Percentiles rank a stretch among this genome's conserved stretches.
phyloP scores from a whole-genome alignment of 2,113 vertebrate genomes.

The Gobiocypris rarus region DNA sequence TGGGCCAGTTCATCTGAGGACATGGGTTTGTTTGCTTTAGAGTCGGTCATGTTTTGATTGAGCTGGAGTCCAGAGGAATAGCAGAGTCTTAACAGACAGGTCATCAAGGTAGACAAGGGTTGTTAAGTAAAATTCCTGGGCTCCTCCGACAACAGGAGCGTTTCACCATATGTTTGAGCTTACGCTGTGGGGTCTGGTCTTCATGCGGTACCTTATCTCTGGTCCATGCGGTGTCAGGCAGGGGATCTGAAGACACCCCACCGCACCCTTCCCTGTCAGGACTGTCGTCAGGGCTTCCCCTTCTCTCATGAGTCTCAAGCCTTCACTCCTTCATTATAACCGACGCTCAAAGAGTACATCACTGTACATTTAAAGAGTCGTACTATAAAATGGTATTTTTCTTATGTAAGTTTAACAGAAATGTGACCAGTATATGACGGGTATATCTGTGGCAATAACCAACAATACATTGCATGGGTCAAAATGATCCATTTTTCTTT shows the following conservation, averaged over 20 bases:
- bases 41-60: slow-evolving; percentile 23
- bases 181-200: slow-evolving; percentile 69
- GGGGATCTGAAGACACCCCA: slow-evolving; percentile 55
- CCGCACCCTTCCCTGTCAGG: not conserved
- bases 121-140: slow-evolving; percentile 55
- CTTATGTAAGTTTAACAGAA: too few relatives aligned
- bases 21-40: not conserved
- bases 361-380: not conserved
- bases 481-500: too few relatives aligned
- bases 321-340: not conserved
- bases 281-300: not conserved
- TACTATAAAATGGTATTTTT: not conserved
- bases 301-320: not conserved
- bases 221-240: slow-evolving; percentile 62
- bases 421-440: too few relatives aligned
- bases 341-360: not conserved
- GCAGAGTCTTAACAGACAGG: not conserved
- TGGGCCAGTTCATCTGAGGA: slow-evolving; percentile 2
- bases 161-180: slow-evolving; percentile 57
- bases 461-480: too few relatives aligned
- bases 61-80: not conserved
- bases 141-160: slow-evolving; percentile 53
- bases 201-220: slow-evolving; percentile 74
- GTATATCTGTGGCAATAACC: too few relatives aligned
- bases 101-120: slow-evolving; percentile 46